These are phyloP conservation scores for Eulemur rubriventer DNA, from an alignment of 2,797 vertebrate species.

Conservation along the genomic window DNA sequence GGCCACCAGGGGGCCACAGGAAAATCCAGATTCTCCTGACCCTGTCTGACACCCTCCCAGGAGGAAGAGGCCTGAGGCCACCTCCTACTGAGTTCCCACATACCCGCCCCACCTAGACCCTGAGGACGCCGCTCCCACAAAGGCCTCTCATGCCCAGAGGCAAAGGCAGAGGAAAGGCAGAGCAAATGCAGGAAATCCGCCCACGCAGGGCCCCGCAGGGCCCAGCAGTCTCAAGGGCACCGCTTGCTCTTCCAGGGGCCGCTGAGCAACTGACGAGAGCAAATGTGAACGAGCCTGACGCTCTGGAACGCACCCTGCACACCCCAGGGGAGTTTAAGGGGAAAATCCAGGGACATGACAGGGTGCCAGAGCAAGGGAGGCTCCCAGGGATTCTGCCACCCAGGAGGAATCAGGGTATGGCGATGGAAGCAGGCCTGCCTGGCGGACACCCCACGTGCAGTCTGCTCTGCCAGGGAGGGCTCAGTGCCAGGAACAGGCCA, in stretches of 20 bases:
- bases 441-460: not conserved
- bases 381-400: not conserved
- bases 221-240: not conserved
- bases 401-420: not conserved
- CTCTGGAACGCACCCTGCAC: not conserved
- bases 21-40: not conserved
- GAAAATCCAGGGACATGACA: not conserved
- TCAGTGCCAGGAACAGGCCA: conserved; percentile 24
- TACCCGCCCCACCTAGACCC: not conserved
- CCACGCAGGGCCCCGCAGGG: too few relatives aligned
- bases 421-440: not conserved
- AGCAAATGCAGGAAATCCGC: not conserved
- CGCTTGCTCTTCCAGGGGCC: not conserved
- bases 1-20: not conserved
- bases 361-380: not conserved
- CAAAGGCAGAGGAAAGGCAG: not conserved
- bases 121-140: not conserved
- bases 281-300: not conserved
- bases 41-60: not conserved
- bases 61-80: not conserved
- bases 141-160: not conserved
- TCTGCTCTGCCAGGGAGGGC: not conserved
- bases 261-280: not conserved
- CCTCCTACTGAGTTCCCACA: not conserved
- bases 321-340: not conserved